Conservation (phyloP, 2,113 vertebrate species). For the Petromus typicus region DNA sequence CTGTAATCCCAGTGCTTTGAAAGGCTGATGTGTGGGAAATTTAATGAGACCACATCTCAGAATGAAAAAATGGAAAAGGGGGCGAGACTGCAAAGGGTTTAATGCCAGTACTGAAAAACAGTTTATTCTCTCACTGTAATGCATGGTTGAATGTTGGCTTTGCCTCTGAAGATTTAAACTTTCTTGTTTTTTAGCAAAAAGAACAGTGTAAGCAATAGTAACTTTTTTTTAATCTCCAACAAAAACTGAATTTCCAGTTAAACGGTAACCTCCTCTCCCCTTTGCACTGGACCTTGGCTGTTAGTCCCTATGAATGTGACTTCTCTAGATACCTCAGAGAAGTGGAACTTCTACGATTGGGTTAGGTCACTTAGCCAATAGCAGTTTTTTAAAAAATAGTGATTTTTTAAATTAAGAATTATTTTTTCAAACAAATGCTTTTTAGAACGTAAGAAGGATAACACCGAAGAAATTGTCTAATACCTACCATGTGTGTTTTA, state of each 20-base stretch:
- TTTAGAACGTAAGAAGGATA: conserved; percentile 36
- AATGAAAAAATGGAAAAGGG: neutral
- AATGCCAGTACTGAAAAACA: neutral
- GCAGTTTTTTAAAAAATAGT: no score
- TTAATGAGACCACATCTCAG: neutral
- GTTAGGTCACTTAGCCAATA: no score
- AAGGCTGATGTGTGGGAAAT: neutral
- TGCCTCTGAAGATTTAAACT: neutral
- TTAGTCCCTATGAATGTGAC: no score
- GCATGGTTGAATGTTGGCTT: conserved; percentile 10
- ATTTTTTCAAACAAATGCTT: neutral
- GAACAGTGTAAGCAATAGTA: neutral
- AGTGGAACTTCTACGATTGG: no score
- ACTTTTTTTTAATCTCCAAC: neutral
- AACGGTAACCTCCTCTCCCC: no score
- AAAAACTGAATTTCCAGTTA: no score
- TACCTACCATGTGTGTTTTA: neutral
- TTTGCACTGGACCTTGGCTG: no score
- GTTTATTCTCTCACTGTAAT: neutral
- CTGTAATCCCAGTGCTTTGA: neutral
- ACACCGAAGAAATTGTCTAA: conserved; percentile 4
- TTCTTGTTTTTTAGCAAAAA: conserved; percentile 36
- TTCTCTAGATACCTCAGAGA: no score
- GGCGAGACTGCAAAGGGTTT: neutral
- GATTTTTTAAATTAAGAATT: neutral